Evolutionary conservation across 2,113 vertebrate genomes (phyloP), one percentile per base, ranked within the genome.

Genomic region (Lepisosteus oculatus): DNA sequence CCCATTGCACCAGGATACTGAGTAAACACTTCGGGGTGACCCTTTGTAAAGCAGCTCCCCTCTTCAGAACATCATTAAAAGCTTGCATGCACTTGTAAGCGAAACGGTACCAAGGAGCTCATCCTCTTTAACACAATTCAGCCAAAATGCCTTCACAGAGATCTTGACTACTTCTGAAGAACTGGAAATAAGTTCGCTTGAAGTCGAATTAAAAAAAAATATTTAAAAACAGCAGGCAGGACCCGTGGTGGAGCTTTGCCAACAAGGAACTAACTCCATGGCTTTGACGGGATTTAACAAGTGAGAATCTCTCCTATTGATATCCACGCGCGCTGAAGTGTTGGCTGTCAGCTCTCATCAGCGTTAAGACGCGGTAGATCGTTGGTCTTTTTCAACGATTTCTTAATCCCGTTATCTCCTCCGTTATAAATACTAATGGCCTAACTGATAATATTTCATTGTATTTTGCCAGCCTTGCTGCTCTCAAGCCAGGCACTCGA

Each of bases 51-150:
- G 86, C 88, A 89, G 83, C 91, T 92, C 92, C 84, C 86, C 89
- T 92, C 92, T 93, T 92, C 86, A 80, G 86, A 85, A 92, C 92
- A 92, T 95, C 95, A 93, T 95, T 94, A 95, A 95, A 91, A 82
- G 87, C 85, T 84, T 85, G 85, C 90, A 87, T 85, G 90, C 90
- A 85, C 85, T 90, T 80, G 88, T 79, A 79, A 75, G 78, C 87
- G 92, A 61, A 79, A 74, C 80, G 57, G 73, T 80, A 74, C 67
- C 72, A 41, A 44, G 56, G 77, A 82, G 77, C 79, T 76, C 80
- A 69, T 73, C 83, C 69, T 74, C 81, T 78, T 84, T 83, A 15
- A 68, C 69, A 69, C 72, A 80, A 79, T 78, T 85, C 77, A 70
- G 66, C 65, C 55, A 78, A 83, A 65, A 55, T 73, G 74, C 72